Evolutionary conservation across 2,888 invertebrate genomes (phyloP), one percentile per base, ranked within the genome.

Genomic region (Branchipolynoe longqiensis): DNA sequence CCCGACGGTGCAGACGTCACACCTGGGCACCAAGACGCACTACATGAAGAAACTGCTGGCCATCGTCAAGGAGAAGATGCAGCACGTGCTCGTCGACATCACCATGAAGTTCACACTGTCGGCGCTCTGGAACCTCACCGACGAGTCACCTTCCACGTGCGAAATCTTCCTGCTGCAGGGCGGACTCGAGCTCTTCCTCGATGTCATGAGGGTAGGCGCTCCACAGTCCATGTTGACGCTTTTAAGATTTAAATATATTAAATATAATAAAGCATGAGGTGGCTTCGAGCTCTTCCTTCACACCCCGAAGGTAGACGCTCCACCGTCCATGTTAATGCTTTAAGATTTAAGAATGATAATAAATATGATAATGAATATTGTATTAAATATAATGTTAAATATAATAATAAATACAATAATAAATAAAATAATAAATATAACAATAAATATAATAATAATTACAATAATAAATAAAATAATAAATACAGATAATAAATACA

Each of bases 91-190:
- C 54, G 90, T 92, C 4, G 96, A 96, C 90, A 96, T 96, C 87
- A 96, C 96, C 1, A 95, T 96, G 93, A 96, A 96, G 92, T 96
- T 96, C 92, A 96, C 96, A 0, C 94, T 96, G 73, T 96, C 96
- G 91, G 96, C 96, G 40, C 94, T 96, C 38, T 96, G 96, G 96
- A 96, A 96, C 93, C 94, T 96, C 74, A 96, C 96, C 95, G 96
- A 96, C 92, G 96, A 96, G 92, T 96, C 96, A 88, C 95, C 96
- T 0, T 95, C 95, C 33, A 96, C 96, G 0, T 96, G 96, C 91
- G 93, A 94, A 86, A 95, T 96, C 18, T 96, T 96, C 91, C 93
- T 96, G 62, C 94, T 95, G 74, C 95, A 96, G 91, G 95, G 95
- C 28, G 96, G 96, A 1, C 95, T 96, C 90, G 94, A 95, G 62